Percentiles rank a stretch among this genome's conserved stretches.
phyloP scores from a whole-genome alignment of 2,113 vertebrate species.

The Engraulis encrasicolus region DNA sequence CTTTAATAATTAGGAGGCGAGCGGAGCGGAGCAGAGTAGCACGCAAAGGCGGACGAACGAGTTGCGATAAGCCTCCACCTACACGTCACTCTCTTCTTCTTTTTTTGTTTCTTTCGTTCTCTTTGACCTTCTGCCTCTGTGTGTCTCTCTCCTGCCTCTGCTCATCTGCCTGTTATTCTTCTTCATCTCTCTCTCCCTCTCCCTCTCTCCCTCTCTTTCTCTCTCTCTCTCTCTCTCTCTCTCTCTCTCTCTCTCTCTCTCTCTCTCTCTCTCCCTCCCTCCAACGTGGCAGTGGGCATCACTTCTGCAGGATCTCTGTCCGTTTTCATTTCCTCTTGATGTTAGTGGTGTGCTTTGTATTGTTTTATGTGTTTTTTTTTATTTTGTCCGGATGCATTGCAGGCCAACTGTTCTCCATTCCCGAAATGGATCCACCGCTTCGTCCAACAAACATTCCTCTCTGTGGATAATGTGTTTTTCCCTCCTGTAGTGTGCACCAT shows the following conservation, averaged over 20 bases:
- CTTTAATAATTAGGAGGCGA: conserved; percentile 74
- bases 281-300: background rate
- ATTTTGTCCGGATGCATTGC: background rate
- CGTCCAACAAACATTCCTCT: background rate
- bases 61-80: conserved; percentile 28
- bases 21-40: conserved; percentile 19
- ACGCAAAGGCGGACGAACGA: conserved; percentile 35
- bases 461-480: background rate
- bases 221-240: background rate
- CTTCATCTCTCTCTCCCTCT: background rate
- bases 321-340: background rate
- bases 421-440: background rate
- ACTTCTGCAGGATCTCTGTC: background rate
- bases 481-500: background rate
- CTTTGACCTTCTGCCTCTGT: background rate
- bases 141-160: background rate
- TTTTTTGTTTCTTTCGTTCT: background rate
- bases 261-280: too few relatives aligned
- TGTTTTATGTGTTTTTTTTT: background rate
- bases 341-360: background rate
- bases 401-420: background rate
- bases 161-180: background rate
- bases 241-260: background rate
- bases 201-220: background rate
- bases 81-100: background rate